Conservation (phyloP, 2,113 vertebrate genomes). For the Platanista minor region DNA sequence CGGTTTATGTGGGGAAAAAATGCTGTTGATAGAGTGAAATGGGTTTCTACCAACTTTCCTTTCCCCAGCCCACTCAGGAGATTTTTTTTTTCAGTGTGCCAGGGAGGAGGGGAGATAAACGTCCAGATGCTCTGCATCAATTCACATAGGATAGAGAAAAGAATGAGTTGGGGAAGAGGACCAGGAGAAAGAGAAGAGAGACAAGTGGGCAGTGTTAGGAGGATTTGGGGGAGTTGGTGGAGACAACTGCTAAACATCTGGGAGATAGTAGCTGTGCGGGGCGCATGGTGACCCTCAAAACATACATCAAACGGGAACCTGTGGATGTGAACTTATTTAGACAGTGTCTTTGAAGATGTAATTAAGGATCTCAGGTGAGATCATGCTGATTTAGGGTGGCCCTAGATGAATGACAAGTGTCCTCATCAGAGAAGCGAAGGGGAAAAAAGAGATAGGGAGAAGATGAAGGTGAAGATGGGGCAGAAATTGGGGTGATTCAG, state of each 20-base stretch:
- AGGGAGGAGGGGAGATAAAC: too few species aligned
- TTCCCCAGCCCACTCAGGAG: background rate
- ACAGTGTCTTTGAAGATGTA: background rate
- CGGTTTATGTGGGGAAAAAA: background rate
- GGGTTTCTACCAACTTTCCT: background rate
- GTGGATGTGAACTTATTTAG: background rate
- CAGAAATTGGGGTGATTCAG: background rate
- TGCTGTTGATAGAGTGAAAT: background rate
- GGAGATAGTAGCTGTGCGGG: accelerated
- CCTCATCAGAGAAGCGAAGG: background rate
- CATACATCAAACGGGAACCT: accelerated
- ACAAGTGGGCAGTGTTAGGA: background rate
- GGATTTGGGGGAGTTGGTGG: background rate
- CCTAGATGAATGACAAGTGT: background rate
- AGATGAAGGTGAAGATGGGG: background rate
- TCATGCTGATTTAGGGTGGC: background rate
- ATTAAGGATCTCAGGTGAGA: background rate
- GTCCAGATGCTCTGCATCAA: background rate
- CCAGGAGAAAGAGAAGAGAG: background rate
- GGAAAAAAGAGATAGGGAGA: background rate
- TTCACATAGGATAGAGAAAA: background rate
- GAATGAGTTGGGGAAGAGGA: background rate
- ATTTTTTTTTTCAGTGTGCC: background rate
- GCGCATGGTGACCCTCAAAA: background rate
- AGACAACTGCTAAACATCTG: background rate